phyloP scores from a whole-genome alignment of 2,888 invertebrate species.

The Ceramica pisi region DNA sequence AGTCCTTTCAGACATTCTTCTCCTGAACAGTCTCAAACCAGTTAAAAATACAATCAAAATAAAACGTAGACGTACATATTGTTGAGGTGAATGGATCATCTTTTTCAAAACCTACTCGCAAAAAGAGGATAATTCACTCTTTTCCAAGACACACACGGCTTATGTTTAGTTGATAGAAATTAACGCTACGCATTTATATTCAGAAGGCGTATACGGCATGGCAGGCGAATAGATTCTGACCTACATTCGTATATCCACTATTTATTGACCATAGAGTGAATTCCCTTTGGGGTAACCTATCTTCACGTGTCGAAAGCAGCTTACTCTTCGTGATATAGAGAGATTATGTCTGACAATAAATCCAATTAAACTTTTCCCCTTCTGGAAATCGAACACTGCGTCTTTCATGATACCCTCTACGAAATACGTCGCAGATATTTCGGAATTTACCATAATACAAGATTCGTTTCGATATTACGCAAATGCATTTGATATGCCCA shows the following conservation, averaged over 20 bases:
- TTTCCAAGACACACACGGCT: background rate
- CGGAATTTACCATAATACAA: background rate
- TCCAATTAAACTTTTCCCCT: conserved; percentile 48
- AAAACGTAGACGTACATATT: background rate
- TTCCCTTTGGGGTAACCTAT: conserved; percentile 40
- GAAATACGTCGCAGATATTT: conserved; percentile 13
- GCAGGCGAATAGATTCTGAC: conserved; percentile 33
- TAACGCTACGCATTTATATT: conserved; percentile 43
- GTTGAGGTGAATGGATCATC: background rate
- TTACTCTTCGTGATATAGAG: conserved; percentile 15
- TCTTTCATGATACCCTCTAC: background rate
- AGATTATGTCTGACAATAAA: conserved; percentile 53
- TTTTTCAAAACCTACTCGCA: background rate
- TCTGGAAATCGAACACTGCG: conserved; percentile 9
- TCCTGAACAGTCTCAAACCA: no score
- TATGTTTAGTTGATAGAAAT: conserved; percentile 14
- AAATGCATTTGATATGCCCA: conserved; percentile 8
- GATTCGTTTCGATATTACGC: conserved; percentile 19
- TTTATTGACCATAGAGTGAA: conserved; percentile 34
- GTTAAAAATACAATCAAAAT: no score
- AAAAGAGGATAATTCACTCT: background rate
- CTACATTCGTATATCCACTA: conserved; percentile 38
- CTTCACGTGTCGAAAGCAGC: conserved; percentile 48
- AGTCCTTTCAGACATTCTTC: no score
- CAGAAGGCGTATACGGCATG: conserved; percentile 14